These are phyloP conservation scores for human (Homo sapiens) DNA, from an alignment of 2,113 vertebrate species.

Conservation along the genomic window GRCh38 chr3:153220001-153220500, in stretches of 20 bases:
- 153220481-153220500: neutral
- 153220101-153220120: neutral
- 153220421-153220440: neutral
- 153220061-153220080: neutral
- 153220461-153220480: neutral
- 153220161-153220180: neutral
- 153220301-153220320: neutral
- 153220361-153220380: neutral
- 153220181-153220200: neutral
- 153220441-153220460: neutral
- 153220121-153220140: neutral
- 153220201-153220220: neutral
- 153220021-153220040: too few species aligned
- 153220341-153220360: neutral
- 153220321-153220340: neutral
- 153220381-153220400: neutral
- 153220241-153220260: neutral
- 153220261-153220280: neutral
- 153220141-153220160: neutral
- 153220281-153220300: neutral
- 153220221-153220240: neutral
- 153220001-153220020: too few species aligned
- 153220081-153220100: neutral
- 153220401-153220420: accelerated
- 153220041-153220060: neutral